Evolutionary conservation across 2,113 vertebrate species (phyloP).

Genomic region (Ramphastos sulfuratus): DNA sequence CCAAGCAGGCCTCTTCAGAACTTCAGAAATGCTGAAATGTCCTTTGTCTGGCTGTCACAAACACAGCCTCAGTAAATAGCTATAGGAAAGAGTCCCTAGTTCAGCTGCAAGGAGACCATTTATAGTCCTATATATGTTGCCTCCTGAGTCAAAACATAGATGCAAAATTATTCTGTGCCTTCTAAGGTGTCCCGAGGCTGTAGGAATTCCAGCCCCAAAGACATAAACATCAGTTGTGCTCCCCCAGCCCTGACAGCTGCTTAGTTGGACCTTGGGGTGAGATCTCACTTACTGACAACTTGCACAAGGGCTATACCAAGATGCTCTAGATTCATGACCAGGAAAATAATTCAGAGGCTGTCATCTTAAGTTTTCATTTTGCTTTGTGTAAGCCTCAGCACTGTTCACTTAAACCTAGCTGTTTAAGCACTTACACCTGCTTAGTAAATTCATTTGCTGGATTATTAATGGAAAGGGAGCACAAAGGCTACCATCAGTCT

Average conservation of each 20-base stretch:
- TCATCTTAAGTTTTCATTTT: background rate
- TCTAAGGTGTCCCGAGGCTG: background rate
- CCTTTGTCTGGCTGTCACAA: background rate
- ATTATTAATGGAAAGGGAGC: constrained; percentile 17
- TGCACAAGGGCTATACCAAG: background rate
- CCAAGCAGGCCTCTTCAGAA: background rate
- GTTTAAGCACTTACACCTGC: background rate
- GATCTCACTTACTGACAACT: background rate
- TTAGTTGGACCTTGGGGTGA: background rate
- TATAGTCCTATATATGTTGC: background rate
- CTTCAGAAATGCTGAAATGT: background rate
- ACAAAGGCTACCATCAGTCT: background rate
- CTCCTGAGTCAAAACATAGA: background rate
- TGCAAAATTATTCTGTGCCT: background rate
- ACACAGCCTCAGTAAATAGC: background rate
- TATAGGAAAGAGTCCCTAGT: background rate
- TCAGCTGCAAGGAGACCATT: background rate
- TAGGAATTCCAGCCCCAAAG: background rate
- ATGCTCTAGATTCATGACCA: background rate
- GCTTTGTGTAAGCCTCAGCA: background rate
- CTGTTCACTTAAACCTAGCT: background rate
- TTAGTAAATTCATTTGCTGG: constrained; percentile 11
- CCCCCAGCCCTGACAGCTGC: background rate
- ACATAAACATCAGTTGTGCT: background rate
- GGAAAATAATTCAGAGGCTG: background rate